Base-by-base conservation (phyloP, 1,140 invertebrate genomes). In the Aphidius gifuensis region DNA sequence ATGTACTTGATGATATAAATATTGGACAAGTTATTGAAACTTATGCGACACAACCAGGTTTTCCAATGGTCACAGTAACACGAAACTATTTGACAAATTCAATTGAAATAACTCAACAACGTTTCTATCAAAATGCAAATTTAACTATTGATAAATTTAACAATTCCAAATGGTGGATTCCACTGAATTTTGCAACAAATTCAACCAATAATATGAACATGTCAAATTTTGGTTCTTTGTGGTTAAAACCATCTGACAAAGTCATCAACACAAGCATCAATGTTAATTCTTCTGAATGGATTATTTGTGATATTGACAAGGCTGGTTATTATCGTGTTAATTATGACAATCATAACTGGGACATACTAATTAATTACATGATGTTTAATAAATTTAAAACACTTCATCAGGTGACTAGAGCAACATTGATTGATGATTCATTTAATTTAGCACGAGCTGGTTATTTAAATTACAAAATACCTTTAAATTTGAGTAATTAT, bases 21-120 rank as follows among this genome's bases (percentile, higher is more conserved):
- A 49, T 83, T 6, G 50, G 70, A 6, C 68, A 75, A 1, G 74
- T 89, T 8, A 83, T 88, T 80, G 82, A 86, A 48, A 84, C 85
- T 0, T 92, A 90, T 89, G 86, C 86, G 3, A 76, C 85, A 47
- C 87, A 90, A 71, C 85, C 85, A 47, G 85, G 85, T 4, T 90
- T 86, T 76, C 89, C 90, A 1, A 68, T 87, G 0, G 73, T 88
- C 11, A 84, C 70, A 5, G 76, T 85, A 2, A 62, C 48, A 6
- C 66, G 67, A 60, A 65, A 67, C 44, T 68, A 69, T 61, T 60
- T 66, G 9, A 60, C 53, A 6, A 60, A 58, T 21, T 47, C 57
- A 5, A 46, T 61, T 39, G 46, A 45, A 45, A 60, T 69, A 9
- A 58, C 44, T 6, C 68, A 69, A 49, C 62, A 72, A 58, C 60